Evolutionary conservation across 2,888 invertebrate species (phyloP), one percentile per base, ranked within the genome.

Genomic region (Oscheius myriophilus): DNA sequence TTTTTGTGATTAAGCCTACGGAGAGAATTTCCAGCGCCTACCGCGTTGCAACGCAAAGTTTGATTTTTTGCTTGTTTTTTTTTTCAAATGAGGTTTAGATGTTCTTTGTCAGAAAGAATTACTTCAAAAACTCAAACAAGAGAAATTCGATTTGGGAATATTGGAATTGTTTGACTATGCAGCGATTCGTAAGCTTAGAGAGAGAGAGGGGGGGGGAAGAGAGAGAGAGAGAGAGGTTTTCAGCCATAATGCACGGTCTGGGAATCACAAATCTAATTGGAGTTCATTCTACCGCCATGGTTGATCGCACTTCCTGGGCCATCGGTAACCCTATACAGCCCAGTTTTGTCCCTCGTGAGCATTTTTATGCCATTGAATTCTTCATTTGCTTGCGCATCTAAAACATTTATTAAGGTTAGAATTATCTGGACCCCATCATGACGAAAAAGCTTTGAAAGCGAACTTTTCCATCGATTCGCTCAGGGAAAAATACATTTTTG

Each of bases 81-180:
- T n/a, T n/a, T n/a, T n/a, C n/a, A n/a, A n/a, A n/a, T n/a, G n/a
- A n/a, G n/a, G n/a, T n/a, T n/a, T n/a, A n/a, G n/a, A 57, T 41
- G n/a, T 39, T 9, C 26, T 57, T 7, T 1, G 3, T 18, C 26
- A 57, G 9, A 57, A 57, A 23, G 57, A 57, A 7, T 21, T 57
- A 1, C 16, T 57, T 9, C 42, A 57, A 0, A 14, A 18, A 14
- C 46, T 59, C 16, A 45, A 18, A 43, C 43, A 61, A n/a, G 49
- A 61, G 42, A 65, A 65, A 25, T 65, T 65, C 42, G 65, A 65
- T 12, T 4, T 65, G 7, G 65, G 65, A 18, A 65, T 65, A 3
- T 18, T 41, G n/a, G 65, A 65, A 43, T 21, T 65, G 65, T 65
- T 65, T 18, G 65, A 65, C 42, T 65, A 49, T 43, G n/a, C 21